Conservation (phyloP, 2,113 vertebrate species). For the Noctilio leporinus region DNA sequence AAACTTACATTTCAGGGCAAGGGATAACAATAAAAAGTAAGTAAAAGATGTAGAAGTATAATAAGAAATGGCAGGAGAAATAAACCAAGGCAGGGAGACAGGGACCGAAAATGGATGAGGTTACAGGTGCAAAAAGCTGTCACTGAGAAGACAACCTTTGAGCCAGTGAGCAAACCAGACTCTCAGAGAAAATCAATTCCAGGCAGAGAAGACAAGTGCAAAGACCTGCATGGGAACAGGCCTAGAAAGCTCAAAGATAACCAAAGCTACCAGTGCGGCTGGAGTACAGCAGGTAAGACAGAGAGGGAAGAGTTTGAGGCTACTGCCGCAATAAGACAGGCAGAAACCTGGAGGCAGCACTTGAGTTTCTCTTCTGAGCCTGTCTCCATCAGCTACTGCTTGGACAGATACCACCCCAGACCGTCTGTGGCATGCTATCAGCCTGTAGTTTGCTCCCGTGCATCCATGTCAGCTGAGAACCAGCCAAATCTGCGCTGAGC, state of each 20-base stretch:
- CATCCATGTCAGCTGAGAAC: not conserved
- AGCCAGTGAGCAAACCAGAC: not conserved
- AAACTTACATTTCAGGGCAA: not conserved
- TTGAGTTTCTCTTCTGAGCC: not conserved
- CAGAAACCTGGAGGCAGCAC: not conserved
- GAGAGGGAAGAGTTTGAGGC: not conserved
- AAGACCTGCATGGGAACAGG: not conserved
- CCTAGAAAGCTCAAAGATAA: not conserved
- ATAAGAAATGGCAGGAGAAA: not conserved
- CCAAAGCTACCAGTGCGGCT: not conserved
- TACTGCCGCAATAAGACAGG: accelerated
- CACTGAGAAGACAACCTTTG: not conserved
- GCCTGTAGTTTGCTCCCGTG: not conserved
- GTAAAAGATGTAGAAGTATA: not conserved
- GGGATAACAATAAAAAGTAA: not conserved
- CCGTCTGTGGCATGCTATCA: not conserved
- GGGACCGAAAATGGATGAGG: not conserved
- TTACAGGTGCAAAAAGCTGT: not conserved
- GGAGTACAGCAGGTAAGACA: not conserved
- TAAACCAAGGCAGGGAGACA: not conserved
- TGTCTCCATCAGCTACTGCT: not conserved
- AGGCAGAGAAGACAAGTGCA: not conserved
- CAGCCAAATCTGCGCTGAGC: not conserved
- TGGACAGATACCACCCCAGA: not conserved
- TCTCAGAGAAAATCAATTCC: not conserved